Conservation (phyloP, 1,140 invertebrate species). For the Leptopilina clavipes region DNA sequence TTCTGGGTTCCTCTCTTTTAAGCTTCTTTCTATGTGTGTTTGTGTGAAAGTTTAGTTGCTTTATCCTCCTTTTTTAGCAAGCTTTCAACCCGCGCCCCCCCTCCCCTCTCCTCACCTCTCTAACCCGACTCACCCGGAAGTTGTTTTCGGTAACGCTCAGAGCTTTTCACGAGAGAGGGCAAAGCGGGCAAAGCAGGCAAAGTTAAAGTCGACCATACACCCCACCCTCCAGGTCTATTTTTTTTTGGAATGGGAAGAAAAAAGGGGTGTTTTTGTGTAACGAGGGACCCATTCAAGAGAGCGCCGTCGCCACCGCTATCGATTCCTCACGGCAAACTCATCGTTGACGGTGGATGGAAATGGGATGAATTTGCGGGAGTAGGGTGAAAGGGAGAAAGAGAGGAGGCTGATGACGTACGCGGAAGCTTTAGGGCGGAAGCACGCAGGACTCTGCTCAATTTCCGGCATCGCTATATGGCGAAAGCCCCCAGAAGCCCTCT, state of each 20-base stretch:
- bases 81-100: no score
- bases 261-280: slow-evolving; percentile 41
- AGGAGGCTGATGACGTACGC: slow-evolving; percentile 57
- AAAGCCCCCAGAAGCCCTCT: slow-evolving; percentile 54
- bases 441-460: slow-evolving; percentile 60
- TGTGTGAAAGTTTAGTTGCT: no score
- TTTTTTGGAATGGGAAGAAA: not conserved
- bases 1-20: no score
- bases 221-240: no score
- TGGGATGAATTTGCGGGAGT: slow-evolving; percentile 47
- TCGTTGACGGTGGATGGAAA: slow-evolving; percentile 52
- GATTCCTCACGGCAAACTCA: slow-evolving; percentile 52
- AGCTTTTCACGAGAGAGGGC: no score
- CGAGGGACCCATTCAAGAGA: slow-evolving; percentile 50
- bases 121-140: no score
- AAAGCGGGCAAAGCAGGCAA: no score
- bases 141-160: no score
- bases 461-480: slow-evolving; percentile 55
- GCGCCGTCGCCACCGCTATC: slow-evolving; percentile 56
- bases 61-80: no score
- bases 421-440: slow-evolving; percentile 60
- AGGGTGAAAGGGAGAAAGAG: slow-evolving; percentile 38
- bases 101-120: no score
- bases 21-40: no score
- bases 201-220: no score